Evolutionary conservation across 1,140 invertebrate species (phyloP).

Genomic region (Drosophila pallidifrons): DNA sequence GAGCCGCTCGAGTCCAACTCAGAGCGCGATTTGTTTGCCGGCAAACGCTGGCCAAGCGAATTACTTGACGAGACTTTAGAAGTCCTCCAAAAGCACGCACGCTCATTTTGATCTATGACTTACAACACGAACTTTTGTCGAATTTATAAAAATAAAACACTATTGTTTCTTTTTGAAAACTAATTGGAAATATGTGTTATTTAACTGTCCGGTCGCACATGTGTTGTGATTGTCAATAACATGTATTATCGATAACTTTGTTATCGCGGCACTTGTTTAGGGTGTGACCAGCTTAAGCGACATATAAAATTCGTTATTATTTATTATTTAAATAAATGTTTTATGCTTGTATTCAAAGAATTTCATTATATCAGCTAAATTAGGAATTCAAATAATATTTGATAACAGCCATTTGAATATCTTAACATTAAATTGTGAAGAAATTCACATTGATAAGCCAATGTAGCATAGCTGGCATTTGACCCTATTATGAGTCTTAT

Average conservation of each 20-base stretch:
- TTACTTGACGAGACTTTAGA: constrained; percentile 22
- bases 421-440: constrained; percentile 1
- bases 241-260: constrained; percentile 26
- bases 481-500: constrained; percentile 30
- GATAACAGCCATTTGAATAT: too few species aligned
- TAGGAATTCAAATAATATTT: too few species aligned
- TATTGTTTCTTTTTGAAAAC: not conserved
- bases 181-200: constrained; percentile 48
- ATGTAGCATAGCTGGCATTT: constrained; percentile 20
- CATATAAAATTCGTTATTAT: not conserved
- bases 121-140: not conserved
- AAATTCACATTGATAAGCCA: not conserved
- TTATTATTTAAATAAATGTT: not conserved
- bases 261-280: not conserved
- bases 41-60: constrained; percentile 1
- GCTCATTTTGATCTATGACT: constrained; percentile 15
- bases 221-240: constrained; percentile 33
- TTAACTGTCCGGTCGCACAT: constrained; percentile 58
- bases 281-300: constrained; percentile 1
- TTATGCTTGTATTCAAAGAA: too few species aligned
- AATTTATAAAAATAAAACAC: constrained; percentile 3
- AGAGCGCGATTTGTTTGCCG: constrained; percentile 29
- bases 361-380: too few species aligned
- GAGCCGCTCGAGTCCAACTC: not conserved
- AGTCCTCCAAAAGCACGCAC: constrained; percentile 29